Evolutionary conservation across 1,140 invertebrate species (phyloP).

Genomic region (Calosoma granatense): DNA sequence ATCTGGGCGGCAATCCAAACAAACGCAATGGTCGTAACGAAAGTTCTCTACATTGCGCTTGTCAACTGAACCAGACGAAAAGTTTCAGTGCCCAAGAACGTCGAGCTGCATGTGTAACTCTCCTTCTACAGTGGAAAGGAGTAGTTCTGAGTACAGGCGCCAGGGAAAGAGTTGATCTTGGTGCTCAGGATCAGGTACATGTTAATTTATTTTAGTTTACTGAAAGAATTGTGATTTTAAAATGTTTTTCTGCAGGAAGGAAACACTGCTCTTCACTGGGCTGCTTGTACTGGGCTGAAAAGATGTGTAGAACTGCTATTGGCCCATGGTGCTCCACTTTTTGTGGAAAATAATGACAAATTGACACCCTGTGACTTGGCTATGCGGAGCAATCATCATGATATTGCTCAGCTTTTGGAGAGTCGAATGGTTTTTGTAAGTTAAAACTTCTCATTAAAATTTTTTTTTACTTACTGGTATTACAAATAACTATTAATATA

Average conservation of each 20-base stretch:
- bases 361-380: constrained; percentile 57
- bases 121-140: constrained; percentile 55
- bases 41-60: constrained; percentile 53
- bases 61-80: constrained; percentile 41
- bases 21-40: constrained; percentile 56
- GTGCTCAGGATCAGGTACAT: constrained; percentile 48
- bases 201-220: neutral
- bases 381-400: constrained; percentile 44
- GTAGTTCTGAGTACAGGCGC: constrained; percentile 40
- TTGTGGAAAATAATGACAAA: constrained; percentile 51
- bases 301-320: constrained; percentile 53
- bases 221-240: neutral
- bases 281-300: constrained; percentile 52
- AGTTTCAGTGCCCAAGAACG: constrained; percentile 46
- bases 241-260: constrained; percentile 38
- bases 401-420: constrained; percentile 55
- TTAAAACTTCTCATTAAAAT: constrained; percentile 17
- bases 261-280: constrained; percentile 58
- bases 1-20: constrained; percentile 57
- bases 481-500: neutral
- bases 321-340: constrained; percentile 48
- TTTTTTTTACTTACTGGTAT: neutral
- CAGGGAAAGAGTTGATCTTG: constrained; percentile 47
- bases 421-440: constrained; percentile 63
- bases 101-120: constrained; percentile 46